phyloP scores from a whole-genome alignment of 2,797 vertebrate genomes.

The Gobio occitaniae region DNA sequence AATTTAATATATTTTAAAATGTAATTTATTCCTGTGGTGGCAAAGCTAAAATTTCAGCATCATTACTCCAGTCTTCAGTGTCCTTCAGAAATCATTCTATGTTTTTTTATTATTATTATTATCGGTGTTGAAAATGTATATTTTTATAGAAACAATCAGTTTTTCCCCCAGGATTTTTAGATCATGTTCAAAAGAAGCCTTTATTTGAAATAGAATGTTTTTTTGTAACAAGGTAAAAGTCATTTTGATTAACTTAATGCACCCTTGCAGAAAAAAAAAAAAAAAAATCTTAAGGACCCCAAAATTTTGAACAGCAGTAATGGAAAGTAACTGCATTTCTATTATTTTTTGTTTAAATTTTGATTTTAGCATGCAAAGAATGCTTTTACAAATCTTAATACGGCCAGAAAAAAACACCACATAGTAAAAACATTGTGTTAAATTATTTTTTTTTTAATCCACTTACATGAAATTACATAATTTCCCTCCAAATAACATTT shows the following conservation, averaged over 20 bases:
- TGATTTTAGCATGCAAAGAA: not conserved
- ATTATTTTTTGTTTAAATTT: not conserved
- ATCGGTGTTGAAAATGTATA: not conserved
- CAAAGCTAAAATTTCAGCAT: not conserved
- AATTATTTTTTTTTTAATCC: slow-evolving; percentile 86
- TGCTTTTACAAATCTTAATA: not conserved
- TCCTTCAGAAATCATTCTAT: not conserved
- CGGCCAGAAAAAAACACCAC: not conserved
- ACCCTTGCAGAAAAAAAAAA: no score
- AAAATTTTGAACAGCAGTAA: not conserved
- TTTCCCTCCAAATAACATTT: slow-evolving; percentile 86
- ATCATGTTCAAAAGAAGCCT: no score
- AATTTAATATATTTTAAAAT: not conserved
- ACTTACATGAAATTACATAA: slow-evolving; percentile 97
- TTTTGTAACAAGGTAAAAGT: no score
- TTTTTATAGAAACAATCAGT: not conserved
- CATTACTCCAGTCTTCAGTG: not conserved
- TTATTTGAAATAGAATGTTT: no score
- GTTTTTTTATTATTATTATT: not conserved
- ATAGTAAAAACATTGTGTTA: slow-evolving; percentile 53
- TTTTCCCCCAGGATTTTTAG: no score
- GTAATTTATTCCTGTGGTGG: not conserved
- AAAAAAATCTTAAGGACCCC: not conserved
- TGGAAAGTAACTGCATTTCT: not conserved
- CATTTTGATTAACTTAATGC: no score